Percentiles rank a stretch among this genome's conserved stretches.
phyloP scores from a whole-genome alignment of 2,113 vertebrate genomes.

The Chloebia gouldiae region DNA sequence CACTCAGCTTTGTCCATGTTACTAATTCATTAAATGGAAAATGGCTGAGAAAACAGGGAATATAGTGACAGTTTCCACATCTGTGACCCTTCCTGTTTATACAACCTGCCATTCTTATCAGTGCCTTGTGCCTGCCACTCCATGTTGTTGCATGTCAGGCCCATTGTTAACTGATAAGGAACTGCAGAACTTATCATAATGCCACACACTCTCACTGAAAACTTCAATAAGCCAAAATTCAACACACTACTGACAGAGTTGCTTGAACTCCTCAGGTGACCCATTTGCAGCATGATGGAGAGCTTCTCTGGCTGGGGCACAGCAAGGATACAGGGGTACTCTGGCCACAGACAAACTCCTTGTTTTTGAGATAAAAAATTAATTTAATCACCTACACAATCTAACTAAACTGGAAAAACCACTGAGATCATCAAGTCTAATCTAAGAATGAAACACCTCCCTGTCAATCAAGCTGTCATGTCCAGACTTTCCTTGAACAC shows the following conservation, averaged over 20 bases:
- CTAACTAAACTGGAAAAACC: background rate
- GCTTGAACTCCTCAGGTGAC: background rate
- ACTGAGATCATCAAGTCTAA: background rate
- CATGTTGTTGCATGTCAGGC: fast-evolving
- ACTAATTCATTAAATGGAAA: background rate
- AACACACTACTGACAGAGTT: background rate
- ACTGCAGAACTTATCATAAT: background rate
- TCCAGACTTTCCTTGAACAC: background rate
- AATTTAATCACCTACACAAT: background rate
- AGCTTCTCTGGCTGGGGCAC: background rate
- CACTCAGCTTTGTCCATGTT: background rate
- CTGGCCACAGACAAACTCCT: background rate
- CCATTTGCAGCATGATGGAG: background rate
- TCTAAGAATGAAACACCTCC: background rate
- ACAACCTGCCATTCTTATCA: background rate
- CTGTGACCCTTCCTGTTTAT: background rate
- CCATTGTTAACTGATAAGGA: background rate
- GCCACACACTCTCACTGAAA: fast-evolving
- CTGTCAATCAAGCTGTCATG: background rate
- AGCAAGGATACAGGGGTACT: background rate
- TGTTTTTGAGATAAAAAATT: background rate
- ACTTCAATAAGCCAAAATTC: background rate
- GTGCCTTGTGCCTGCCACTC: background rate
- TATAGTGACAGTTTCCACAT: background rate
- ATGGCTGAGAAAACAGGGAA: background rate